Percentiles rank a stretch among this genome's conserved stretches.
These are phyloP conservation scores for Tragopan temminckii DNA, from an alignment of 2,797 vertebrate genomes.

Conservation along the genomic window DNA sequence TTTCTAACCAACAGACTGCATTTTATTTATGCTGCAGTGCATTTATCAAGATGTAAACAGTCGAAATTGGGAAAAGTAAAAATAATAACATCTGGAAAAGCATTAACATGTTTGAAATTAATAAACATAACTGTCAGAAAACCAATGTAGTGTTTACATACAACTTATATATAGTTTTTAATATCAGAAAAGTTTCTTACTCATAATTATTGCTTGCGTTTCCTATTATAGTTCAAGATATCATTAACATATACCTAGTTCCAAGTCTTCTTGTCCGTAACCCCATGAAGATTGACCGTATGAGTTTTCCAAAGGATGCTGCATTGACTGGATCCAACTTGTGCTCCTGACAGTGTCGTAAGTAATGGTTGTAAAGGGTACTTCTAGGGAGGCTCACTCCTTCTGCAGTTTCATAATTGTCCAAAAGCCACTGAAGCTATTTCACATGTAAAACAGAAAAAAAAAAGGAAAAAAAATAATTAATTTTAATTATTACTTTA, in stretches of 20 bases:
- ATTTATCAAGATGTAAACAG: neutral
- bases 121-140: neutral
- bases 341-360: constrained; percentile 88
- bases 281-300: constrained; percentile 88
- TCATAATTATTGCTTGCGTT: neutral
- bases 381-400: constrained; percentile 88
- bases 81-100: neutral
- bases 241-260: constrained; percentile 82
- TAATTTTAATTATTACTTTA: neutral
- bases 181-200: neutral
- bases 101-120: neutral
- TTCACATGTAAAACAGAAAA: constrained; percentile 65
- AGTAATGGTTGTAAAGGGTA: constrained; percentile 88
- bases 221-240: neutral
- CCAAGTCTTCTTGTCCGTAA: constrained; percentile 86
- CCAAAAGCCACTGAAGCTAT: constrained; percentile 88
- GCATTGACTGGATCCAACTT: constrained; percentile 88
- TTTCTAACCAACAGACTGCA: neutral
- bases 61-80: neutral
- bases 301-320: constrained; percentile 88
- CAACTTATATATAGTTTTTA: neutral
- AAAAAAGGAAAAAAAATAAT: neutral
- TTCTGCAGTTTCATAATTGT: constrained; percentile 89
- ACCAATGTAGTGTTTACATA: neutral
- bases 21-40: neutral